Conservation (phyloP, 2,888 invertebrate genomes). For the Resseliella maxima region DNA sequence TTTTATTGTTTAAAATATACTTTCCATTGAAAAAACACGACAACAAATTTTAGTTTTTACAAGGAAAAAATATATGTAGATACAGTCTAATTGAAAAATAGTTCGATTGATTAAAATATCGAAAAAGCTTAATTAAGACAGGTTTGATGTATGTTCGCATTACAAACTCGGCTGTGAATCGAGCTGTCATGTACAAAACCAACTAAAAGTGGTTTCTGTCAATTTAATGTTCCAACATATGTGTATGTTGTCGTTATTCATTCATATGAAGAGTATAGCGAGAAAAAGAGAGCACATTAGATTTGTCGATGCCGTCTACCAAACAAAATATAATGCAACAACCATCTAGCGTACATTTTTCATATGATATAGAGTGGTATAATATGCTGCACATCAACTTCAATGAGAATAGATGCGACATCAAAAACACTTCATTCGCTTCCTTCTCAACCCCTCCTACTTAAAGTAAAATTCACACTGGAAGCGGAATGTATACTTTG, state of each 20-base stretch:
- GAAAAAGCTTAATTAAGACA: constrained; percentile 33
- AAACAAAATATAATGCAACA: constrained; percentile 27
- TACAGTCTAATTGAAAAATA: constrained; percentile 27
- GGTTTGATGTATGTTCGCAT: constrained; percentile 13
- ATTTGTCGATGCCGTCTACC: constrained; percentile 1
- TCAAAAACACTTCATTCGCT: constrained; percentile 53
- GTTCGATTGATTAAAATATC: constrained; percentile 7
- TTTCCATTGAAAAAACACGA: background rate
- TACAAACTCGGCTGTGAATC: background rate
- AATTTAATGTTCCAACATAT: background rate
- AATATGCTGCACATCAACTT: constrained; percentile 48
- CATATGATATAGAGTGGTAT: constrained; percentile 32
- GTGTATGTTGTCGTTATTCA: constrained; percentile 31
- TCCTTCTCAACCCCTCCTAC: background rate
- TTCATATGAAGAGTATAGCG: background rate
- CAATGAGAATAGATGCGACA: constrained; percentile 52
- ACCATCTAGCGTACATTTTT: background rate
- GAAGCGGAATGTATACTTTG: background rate
- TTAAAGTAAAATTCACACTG: background rate
- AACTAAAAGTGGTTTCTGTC: constrained; percentile 36
- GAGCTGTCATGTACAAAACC: constrained; percentile 32
- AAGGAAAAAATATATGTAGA: background rate
- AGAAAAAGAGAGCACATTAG: background rate
- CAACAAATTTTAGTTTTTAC: background rate
- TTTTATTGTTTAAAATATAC: background rate